Percentiles rank a stretch among this genome's conserved stretches.
These are phyloP conservation scores for Trisateles emortualis DNA, from an alignment of 2,888 invertebrate species.

Conservation along the genomic window DNA sequence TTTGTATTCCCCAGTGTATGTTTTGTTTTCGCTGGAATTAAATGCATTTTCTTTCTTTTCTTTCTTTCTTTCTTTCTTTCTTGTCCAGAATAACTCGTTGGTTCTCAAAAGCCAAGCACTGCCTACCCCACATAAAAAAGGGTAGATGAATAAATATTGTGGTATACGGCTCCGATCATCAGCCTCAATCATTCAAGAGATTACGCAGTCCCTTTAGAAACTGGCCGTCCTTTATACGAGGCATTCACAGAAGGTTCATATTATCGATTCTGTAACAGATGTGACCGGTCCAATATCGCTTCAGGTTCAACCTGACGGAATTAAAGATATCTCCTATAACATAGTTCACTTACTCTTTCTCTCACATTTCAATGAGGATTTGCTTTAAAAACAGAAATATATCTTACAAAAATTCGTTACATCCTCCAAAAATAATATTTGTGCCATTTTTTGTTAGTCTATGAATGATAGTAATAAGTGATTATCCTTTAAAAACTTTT, in stretches of 20 bases:
- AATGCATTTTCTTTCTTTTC: too few species aligned
- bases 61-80: too few species aligned
- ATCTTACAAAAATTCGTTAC: too few species aligned
- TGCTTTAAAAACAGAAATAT: constrained; percentile 4
- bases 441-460: too few species aligned
- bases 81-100: too few species aligned
- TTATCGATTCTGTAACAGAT: constrained; percentile 49
- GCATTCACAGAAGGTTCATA: constrained; percentile 29
- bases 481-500: constrained; percentile 5
- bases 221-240: constrained; percentile 13
- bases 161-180: constrained; percentile 6
- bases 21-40: too few species aligned
- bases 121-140: neutral
- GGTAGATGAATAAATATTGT: constrained; percentile 1
- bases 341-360: constrained; percentile 18
- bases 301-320: constrained; percentile 34
- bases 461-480: neutral
- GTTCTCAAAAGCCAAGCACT: neutral
- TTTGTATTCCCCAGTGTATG: too few species aligned
- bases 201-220: constrained; percentile 15
- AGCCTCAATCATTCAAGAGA: constrained; percentile 27
- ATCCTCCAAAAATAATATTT: neutral
- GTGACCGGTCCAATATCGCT: constrained; percentile 44
- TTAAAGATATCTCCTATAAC: constrained; percentile 34
- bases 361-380: constrained; percentile 14